These are phyloP conservation scores for Bombus breviceps DNA, from an alignment of 1,140 invertebrate genomes.

Conservation along the genomic window DNA sequence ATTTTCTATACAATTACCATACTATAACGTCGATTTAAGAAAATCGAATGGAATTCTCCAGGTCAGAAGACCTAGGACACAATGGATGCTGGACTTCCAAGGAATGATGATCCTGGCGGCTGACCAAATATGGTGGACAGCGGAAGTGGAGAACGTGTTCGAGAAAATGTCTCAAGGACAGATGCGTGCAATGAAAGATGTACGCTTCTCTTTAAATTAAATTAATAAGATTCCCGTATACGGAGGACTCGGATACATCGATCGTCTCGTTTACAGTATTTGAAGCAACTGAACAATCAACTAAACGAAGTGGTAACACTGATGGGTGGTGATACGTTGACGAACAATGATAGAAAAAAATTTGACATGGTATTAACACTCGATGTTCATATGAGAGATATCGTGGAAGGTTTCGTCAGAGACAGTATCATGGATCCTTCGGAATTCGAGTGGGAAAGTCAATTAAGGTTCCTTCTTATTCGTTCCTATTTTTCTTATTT, in stretches of 20 bases:
- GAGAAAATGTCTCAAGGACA: constrained; percentile 88
- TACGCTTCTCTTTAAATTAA: constrained; percentile 37
- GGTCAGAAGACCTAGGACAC: constrained; percentile 84
- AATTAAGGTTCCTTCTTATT: constrained; percentile 83
- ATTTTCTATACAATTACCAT: no score
- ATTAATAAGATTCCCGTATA: no score
- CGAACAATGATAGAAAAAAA: constrained; percentile 92
- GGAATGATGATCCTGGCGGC: constrained; percentile 94
- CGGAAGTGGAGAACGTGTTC: constrained; percentile 95
- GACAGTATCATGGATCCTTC: constrained; percentile 91
- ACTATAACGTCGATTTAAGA: neutral
- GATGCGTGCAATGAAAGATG: constrained; percentile 93
- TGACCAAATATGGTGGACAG: constrained; percentile 97
- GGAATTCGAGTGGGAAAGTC: constrained; percentile 97
- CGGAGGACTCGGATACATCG: no score
- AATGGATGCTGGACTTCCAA: constrained; percentile 94
- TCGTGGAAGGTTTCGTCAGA: constrained; percentile 93
- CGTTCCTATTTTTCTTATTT: neutral
- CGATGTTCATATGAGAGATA: constrained; percentile 94
- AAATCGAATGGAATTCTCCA: constrained; percentile 17
- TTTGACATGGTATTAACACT: constrained; percentile 94
- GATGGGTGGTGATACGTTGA: constrained; percentile 89
- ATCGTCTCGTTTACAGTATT: constrained; percentile 81
- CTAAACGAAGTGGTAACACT: constrained; percentile 93
- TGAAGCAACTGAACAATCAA: constrained; percentile 90